These are phyloP conservation scores for Kryptolebias marmoratus DNA, from an alignment of 2,113 vertebrate species.

Conservation along the genomic window DNA sequence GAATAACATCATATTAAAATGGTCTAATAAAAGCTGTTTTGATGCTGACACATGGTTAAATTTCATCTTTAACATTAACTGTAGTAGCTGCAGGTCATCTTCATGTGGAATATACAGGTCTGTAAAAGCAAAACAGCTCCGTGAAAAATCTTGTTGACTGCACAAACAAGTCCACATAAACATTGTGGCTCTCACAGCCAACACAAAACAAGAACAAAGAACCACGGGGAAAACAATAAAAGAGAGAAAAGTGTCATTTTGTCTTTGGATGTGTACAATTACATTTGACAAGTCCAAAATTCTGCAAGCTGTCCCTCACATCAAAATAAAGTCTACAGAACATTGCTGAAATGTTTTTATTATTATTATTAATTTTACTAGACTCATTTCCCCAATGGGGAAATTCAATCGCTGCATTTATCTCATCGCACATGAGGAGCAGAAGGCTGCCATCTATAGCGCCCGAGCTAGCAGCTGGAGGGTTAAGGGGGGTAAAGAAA, in stretches of 20 bases:
- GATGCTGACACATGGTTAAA: constrained; percentile 25
- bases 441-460: too few species aligned
- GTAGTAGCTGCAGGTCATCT: constrained; percentile 21
- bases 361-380: too few species aligned
- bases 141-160: constrained; percentile 51
- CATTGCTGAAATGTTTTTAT: constrained; percentile 26
- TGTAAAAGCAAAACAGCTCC: constrained; percentile 49
- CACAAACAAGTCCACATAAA: constrained; percentile 51
- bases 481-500: too few species aligned
- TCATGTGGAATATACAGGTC: constrained; percentile 51
- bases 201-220: constrained; percentile 43
- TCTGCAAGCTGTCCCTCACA: constrained; percentile 51
- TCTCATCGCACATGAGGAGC: too few species aligned
- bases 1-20: constrained; percentile 31
- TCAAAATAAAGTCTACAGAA: constrained; percentile 47
- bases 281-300: constrained; percentile 55
- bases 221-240: constrained; percentile 9
- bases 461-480: too few species aligned
- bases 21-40: constrained; percentile 7
- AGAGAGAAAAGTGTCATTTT: constrained; percentile 42
- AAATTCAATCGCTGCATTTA: too few species aligned
- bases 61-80: constrained; percentile 27
- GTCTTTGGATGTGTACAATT: constrained; percentile 62
- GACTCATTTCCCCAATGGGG: too few species aligned
- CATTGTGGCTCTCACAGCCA: constrained; percentile 27